These are phyloP conservation scores for Mercenaria mercenaria DNA, from an alignment of 1,140 invertebrate genomes.

Conservation along the genomic window DNA sequence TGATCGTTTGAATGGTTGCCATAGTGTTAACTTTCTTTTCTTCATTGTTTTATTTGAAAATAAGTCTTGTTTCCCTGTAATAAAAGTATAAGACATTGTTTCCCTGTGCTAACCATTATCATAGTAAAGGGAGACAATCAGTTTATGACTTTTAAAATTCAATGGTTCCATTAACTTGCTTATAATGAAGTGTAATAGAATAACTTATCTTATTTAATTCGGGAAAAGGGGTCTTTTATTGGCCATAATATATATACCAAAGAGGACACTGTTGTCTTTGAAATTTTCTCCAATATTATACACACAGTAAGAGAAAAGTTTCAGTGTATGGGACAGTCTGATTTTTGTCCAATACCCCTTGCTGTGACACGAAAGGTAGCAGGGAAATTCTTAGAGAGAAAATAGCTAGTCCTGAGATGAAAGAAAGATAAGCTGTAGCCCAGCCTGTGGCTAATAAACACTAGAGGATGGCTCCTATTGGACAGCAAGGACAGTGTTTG, in stretches of 20 bases:
- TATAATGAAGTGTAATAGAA: too few relatives aligned
- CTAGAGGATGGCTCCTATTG: slow-evolving; percentile 34
- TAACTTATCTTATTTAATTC: too few relatives aligned
- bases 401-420: background rate
- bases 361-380: slow-evolving; percentile 27
- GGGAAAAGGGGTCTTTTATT: background rate
- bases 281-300: slow-evolving; percentile 18
- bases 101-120: background rate
- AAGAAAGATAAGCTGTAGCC: background rate
- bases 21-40: background rate
- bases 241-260: background rate
- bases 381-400: background rate
- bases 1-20: background rate
- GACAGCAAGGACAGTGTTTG: slow-evolving; percentile 34
- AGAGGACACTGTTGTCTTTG: background rate
- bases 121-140: background rate
- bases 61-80: background rate
- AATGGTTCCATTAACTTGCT: too few relatives aligned
- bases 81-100: background rate
- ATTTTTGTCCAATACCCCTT: slow-evolving; percentile 44
- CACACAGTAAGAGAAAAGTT: background rate
- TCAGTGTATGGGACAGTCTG: background rate
- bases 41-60: slow-evolving; percentile 15
- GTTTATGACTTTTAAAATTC: too few relatives aligned
- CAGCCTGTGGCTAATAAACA: slow-evolving; percentile 25